These are phyloP conservation scores for Spicauda simplicius DNA, from an alignment of 2,888 invertebrate genomes.

Conservation along the genomic window DNA sequence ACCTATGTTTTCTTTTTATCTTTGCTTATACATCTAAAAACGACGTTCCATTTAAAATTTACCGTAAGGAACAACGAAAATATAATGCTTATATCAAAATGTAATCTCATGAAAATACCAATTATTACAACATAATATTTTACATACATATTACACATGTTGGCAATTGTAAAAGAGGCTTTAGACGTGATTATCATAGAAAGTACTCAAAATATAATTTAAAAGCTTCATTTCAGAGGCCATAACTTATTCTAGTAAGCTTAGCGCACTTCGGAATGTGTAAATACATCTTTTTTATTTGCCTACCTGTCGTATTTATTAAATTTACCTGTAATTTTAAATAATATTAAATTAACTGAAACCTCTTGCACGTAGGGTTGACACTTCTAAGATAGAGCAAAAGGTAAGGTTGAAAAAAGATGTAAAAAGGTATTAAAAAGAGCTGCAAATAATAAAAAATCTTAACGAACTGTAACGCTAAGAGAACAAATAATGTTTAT, in stretches of 20 bases:
- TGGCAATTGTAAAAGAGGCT: neutral
- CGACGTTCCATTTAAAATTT: no score
- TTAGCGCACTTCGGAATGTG: conserved; percentile 4
- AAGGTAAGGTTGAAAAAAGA: no score
- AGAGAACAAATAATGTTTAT: no score
- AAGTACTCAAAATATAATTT: neutral
- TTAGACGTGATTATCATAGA: neutral
- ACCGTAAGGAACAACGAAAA: no score
- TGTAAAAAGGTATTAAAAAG: no score
- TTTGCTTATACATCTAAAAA: no score
- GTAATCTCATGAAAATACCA: no score
- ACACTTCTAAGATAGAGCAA: neutral
- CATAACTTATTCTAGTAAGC: neutral
- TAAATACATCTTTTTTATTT: conserved; percentile 28
- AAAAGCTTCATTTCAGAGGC: neutral
- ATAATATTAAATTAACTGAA: conserved; percentile 28
- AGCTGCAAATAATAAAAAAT: no score
- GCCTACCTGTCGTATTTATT: conserved; percentile 30
- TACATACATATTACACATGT: neutral
- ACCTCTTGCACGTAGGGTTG: conserved; percentile 9
- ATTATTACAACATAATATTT: no score
- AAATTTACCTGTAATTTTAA: conserved; percentile 32
- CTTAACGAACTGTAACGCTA: no score
- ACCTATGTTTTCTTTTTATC: no score
- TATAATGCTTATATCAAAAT: no score